Evolutionary conservation across 2,797 vertebrate species (phyloP).

Genomic region (Onychomys arenicola): DNA sequence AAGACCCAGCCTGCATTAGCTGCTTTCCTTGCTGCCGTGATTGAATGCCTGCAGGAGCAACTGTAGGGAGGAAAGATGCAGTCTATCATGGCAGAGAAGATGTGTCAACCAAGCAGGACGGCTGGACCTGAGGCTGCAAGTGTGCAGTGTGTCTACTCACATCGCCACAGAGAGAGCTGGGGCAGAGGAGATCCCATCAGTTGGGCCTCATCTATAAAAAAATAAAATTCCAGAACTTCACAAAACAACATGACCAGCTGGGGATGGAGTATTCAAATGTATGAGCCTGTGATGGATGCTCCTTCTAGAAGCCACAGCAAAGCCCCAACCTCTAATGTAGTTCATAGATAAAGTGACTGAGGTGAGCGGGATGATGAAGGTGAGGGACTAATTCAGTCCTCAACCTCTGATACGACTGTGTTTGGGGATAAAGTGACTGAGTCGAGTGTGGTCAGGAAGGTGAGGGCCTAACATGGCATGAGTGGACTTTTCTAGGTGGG

Average conservation of each 20-base stretch:
- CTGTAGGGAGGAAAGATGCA: not conserved
- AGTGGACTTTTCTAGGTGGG: not conserved
- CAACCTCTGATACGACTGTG: not conserved
- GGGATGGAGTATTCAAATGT: not conserved
- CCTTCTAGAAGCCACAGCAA: not conserved
- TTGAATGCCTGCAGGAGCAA: not conserved
- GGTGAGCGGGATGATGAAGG: not conserved
- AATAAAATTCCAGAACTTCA: not conserved
- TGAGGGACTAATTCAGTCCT: not conserved
- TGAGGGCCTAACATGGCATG: not conserved
- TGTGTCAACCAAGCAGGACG: not conserved
- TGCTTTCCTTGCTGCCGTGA: not conserved
- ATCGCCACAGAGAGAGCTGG: not conserved
- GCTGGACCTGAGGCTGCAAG: not conserved
- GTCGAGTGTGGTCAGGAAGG: not conserved
- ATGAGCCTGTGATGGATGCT: not conserved
- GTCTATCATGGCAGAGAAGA: not conserved
- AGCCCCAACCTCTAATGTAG: not conserved
- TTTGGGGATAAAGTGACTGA: not conserved
- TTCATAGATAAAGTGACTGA: too few relatives aligned
- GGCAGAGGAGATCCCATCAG: too few relatives aligned
- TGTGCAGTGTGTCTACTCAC: not conserved
- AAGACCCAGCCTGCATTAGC: not conserved
- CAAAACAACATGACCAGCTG: not conserved
- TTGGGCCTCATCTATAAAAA: not conserved